Conservation (phyloP, 2,888 invertebrate genomes). For the Rhopalosiphum nymphaeae region DNA sequence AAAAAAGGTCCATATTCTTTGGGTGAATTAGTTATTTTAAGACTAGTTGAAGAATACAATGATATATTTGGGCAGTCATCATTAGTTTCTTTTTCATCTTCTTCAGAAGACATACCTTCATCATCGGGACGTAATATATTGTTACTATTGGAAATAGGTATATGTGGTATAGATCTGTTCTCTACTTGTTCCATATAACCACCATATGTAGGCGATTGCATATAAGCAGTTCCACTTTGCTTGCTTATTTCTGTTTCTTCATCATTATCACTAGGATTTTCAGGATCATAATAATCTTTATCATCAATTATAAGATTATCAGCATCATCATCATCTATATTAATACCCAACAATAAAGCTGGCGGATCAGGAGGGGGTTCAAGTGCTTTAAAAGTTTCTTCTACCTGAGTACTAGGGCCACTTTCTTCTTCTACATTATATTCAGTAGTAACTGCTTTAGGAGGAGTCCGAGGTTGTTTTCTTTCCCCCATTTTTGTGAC, state of each 20-base stretch:
- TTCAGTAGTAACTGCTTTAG: constrained; percentile 53
- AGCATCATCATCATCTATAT: constrained; percentile 54
- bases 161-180: constrained; percentile 32
- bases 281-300: constrained; percentile 64
- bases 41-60: constrained; percentile 85
- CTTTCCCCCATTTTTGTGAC: constrained; percentile 59
- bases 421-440: constrained; percentile 61
- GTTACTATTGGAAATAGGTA: constrained; percentile 40
- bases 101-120: constrained; percentile 67
- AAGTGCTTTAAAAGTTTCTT: constrained; percentile 68
- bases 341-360: constrained; percentile 67
- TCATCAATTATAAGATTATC: constrained; percentile 63
- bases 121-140: constrained; percentile 36
- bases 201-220: constrained; percentile 58
- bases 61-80: constrained; percentile 84
- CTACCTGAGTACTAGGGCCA: constrained; percentile 64
- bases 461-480: constrained; percentile 54
- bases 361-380: constrained; percentile 72
- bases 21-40: constrained; percentile 75
- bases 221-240: constrained; percentile 46
- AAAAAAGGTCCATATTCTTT: constrained; percentile 68
- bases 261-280: constrained; percentile 51
- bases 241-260: background rate
- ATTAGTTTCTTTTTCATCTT: constrained; percentile 72
- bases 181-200: constrained; percentile 61